Percentiles rank a stretch among this genome's conserved stretches.
phyloP scores from a whole-genome alignment of 2,888 invertebrate genomes.

The Phengaris arion region DNA sequence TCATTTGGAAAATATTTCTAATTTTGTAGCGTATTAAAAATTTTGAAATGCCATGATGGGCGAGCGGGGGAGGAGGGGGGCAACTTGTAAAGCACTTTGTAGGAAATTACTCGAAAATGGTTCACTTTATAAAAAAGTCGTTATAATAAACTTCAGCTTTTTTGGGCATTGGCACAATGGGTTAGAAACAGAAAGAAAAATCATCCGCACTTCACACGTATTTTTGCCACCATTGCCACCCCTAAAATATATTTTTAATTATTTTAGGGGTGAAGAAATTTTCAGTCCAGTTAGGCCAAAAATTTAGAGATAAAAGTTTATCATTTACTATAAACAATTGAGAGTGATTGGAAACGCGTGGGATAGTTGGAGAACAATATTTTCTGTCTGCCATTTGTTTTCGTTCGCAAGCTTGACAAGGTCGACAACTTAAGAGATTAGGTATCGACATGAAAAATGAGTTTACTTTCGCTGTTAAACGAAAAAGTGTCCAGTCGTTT shows the following conservation, averaged over 20 bases:
- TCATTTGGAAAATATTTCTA: neutral
- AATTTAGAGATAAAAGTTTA: neutral
- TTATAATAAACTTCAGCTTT: no score
- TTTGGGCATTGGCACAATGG: no score
- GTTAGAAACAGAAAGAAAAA: neutral
- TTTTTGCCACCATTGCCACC: no score
- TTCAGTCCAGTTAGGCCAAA: no score
- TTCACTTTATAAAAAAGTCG: no score
- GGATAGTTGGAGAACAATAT: constrained; percentile 18
- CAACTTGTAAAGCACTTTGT: no score
- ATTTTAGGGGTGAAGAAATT: no score
- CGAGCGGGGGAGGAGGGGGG: no score
- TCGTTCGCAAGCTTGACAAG: neutral
- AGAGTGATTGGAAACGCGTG: constrained; percentile 5
- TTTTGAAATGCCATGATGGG: no score
- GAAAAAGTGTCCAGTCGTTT: constrained; percentile 27
- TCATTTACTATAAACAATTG: neutral
- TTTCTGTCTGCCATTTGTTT: constrained; percentile 10
- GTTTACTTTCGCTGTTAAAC: constrained; percentile 41
- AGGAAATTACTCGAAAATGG: no score
- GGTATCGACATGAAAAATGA: constrained; percentile 51
- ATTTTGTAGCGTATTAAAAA: neutral
- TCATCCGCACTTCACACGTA: neutral
- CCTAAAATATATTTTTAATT: no score
- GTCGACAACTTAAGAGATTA: constrained; percentile 49